Evolutionary conservation across 2,888 invertebrate genomes (phyloP), one percentile per base, ranked within the genome.

Genomic region (Osmoderma eremita): DNA sequence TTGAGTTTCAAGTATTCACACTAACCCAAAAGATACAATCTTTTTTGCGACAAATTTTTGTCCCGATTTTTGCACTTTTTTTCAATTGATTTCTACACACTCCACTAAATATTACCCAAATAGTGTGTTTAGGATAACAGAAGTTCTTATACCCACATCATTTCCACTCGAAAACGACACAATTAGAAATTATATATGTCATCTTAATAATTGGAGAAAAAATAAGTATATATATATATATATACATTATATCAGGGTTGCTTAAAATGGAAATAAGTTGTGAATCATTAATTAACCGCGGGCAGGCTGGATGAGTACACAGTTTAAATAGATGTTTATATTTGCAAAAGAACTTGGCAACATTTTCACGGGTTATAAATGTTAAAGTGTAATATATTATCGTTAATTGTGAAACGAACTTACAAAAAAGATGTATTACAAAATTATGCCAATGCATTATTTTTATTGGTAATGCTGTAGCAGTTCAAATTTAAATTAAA

Each of bases 1-100:
- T 64, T 64, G 63, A 67, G 58, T 68, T 65, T 68, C 50, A 68
- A 54, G 64, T 68, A 56, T 65, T 65, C 30, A 68, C 61, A 68
- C 51, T 65, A 65, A 68, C 68, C 65, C 56, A 54, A 65, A 63
- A 53, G 22, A 53, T 48, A 63, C 50, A 51, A 53, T 45, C 2
- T 30, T 30, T 62, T 67, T 67, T 63, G 20, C 17, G 15, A 24
- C 17, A 58, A 20, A 58, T 65, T 51, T 58, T 67, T 48, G 51
- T 50, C 49, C 49, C 36, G 6, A 65, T 51, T 62, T 62, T 62
- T 62, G 42, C 38, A 39, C 18, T 61, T 49, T 53, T 62, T 42
- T 58, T 39, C 22, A 54, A 45, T 42, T n/a, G 24, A 38, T 56
- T 65, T 62, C 15, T 30, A 63, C 18, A 54, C 41, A 63, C 24